Base-by-base conservation (phyloP, 2,113 vertebrate genomes). In the zebrafish (Danio rerio) region DNA sequence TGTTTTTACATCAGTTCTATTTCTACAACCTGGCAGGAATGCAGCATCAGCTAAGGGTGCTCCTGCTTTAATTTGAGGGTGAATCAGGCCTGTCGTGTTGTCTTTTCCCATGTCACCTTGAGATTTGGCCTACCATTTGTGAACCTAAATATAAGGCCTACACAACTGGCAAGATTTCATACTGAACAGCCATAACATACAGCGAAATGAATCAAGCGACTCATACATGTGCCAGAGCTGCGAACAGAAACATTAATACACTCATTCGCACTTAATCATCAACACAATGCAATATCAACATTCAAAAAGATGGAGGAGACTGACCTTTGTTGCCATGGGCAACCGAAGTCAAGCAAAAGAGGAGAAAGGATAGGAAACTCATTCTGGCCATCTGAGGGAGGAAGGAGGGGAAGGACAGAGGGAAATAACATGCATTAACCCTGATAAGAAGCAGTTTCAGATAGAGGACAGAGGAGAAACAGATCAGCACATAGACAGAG, bases 321-420 rank as follows among this genome's bases (percentile, higher is more conserved):
- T 95, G 92, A 95, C 94, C 94, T 94, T 95, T 95, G 94, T 94
- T 95, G 92, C 94, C 89, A 92, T 31, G 87, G 90, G 92, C 93
- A 94, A 93, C 91, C 66, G 92, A 93, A 93, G 93, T 92, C 91
- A 95, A 93, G 92, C 93, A 94, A 92, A 95, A 91, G 88, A 95
- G 90, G 88, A 93, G 90, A 88, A 94, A 92, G 89, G 92, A 92
- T 92, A 94, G 91, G 91, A 92, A 91, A 91, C 88, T 91, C 90
- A 94, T 93, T 93, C 91, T 93, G 92, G 92, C 92, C 93, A 93
- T 93, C 93, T 94, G 91, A 91, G 80, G 90, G 86, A 92, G 90
- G 88, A 91, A 89, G 90, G 89, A 76, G n/a, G 78, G 83, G 77
- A 82, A 42, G 31, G 78, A 79, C 63, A 75, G 69, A 82, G 83